These are phyloP conservation scores for Bactericera cockerelli DNA, from an alignment of 1,140 invertebrate genomes.

Conservation along the genomic window DNA sequence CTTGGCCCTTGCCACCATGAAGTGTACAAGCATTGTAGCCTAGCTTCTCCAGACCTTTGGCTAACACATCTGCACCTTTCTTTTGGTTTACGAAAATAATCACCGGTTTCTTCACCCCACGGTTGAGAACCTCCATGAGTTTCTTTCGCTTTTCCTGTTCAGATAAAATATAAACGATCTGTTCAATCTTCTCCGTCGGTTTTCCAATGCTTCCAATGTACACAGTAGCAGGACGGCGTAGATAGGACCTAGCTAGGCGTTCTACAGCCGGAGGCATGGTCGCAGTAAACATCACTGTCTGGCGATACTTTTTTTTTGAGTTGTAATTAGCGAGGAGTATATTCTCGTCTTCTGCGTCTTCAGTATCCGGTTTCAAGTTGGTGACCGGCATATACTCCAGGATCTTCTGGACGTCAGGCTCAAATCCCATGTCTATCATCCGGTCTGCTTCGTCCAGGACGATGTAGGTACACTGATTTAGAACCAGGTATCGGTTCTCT, in stretches of 20 bases:
- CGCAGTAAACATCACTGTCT: constrained; percentile 99
- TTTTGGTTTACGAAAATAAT: constrained; percentile 99
- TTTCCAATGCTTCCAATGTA: constrained; percentile 98
- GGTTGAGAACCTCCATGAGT: constrained; percentile 68
- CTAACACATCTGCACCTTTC: constrained; percentile 96
- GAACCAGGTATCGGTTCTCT: constrained; percentile 93
- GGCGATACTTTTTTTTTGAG: constrained; percentile 90
- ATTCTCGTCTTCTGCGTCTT: constrained; percentile 92
- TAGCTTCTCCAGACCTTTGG: constrained; percentile 91
- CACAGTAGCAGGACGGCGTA: constrained; percentile 89
- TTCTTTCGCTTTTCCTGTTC: constrained; percentile 88
- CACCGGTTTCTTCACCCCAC: constrained; percentile 85
- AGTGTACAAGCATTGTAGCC: constrained; percentile 92
- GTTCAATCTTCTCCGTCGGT: constrained; percentile 94
- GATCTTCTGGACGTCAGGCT: constrained; percentile 95
- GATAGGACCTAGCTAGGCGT: constrained; percentile 82
- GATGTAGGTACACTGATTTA: constrained; percentile 89
- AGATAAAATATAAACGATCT: constrained; percentile 89
- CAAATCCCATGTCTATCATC: constrained; percentile 99
- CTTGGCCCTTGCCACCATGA: constrained; percentile 99
- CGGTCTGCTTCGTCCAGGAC: constrained; percentile 91
- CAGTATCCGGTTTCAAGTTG: constrained; percentile 96
- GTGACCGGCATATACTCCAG: constrained; percentile 96
- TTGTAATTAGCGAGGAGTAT: constrained; percentile 87
- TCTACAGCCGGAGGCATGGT: constrained; percentile 99